A percentile compares a stretch with the other conserved stretches of the same genome.
These are phyloP conservation scores for Chaitophorus viminalis DNA, from an alignment of 2,888 invertebrate species.

Conservation along the genomic window DNA sequence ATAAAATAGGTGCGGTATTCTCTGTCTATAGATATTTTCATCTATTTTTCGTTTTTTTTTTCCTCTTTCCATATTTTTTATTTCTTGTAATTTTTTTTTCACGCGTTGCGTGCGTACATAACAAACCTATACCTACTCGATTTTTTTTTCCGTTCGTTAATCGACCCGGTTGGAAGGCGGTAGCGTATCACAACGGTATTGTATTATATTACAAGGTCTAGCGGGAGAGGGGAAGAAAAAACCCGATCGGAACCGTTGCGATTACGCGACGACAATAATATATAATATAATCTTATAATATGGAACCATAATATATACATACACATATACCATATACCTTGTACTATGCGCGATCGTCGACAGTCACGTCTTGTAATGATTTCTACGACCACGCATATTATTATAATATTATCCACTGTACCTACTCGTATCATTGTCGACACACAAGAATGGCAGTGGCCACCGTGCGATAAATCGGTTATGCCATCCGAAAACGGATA, in stretches of 20 bases:
- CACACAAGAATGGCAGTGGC: no score
- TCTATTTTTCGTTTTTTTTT: not conserved
- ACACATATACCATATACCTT: no score
- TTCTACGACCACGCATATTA: not conserved
- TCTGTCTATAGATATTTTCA: not conserved
- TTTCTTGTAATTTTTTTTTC: not conserved
- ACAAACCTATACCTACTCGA: no score
- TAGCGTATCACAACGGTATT: constrained; percentile 40
- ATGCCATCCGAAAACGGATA: not conserved
- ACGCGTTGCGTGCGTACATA: not conserved
- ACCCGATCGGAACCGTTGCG: constrained; percentile 3
- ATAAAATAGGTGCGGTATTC: no score
- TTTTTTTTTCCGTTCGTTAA: not conserved
- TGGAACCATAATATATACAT: not conserved
- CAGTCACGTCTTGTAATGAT: not conserved
- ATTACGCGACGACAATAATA: constrained; percentile 12
- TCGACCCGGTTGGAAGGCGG: constrained; percentile 21
- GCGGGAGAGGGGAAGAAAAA: not conserved
- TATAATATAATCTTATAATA: not conserved
- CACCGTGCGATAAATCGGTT: no score
- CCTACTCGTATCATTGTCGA: no score
- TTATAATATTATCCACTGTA: no score
- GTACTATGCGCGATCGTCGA: not conserved
- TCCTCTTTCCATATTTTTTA: no score
- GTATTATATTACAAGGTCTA: constrained; percentile 34